Conservation (phyloP, 1,140 invertebrate species). For the Stegodyphus mimosarum region DNA sequence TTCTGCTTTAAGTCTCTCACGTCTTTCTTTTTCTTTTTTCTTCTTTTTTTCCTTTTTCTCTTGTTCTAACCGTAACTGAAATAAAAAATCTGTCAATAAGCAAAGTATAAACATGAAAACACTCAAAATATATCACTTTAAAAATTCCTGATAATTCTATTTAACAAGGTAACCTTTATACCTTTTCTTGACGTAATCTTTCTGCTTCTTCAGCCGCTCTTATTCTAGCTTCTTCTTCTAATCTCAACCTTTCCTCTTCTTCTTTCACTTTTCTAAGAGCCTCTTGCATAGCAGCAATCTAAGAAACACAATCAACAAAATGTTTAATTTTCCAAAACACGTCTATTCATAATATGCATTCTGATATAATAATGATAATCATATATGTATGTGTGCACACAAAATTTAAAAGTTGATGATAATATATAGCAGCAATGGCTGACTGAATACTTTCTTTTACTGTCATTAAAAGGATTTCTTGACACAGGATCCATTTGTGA, state of each 20-base stretch:
- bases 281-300: conserved; percentile 89
- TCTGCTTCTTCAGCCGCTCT: conserved; percentile 77
- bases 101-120: not conserved
- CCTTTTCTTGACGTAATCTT: conserved; percentile 64
- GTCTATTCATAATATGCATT: too few species aligned
- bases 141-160: not conserved
- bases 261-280: conserved; percentile 81
- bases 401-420: too few species aligned
- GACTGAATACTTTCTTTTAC: too few species aligned
- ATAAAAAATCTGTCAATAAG: not conserved
- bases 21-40: conserved; percentile 93
- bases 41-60: conserved; percentile 87
- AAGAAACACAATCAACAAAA: conserved; percentile 61
- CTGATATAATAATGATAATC: too few species aligned
- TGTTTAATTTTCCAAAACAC: too few species aligned
- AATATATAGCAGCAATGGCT: too few species aligned
- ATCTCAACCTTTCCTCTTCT: conserved; percentile 82
- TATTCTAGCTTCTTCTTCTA: conserved; percentile 80
- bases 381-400: too few species aligned
- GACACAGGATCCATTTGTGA: too few species aligned
- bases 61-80: conserved; percentile 79
- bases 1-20: conserved; percentile 92
- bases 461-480: too few species aligned
- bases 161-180: not conserved
- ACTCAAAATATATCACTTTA: not conserved